phyloP scores from a whole-genome alignment of 2,888 invertebrate genomes.

The Pardosa pseudoannulata region DNA sequence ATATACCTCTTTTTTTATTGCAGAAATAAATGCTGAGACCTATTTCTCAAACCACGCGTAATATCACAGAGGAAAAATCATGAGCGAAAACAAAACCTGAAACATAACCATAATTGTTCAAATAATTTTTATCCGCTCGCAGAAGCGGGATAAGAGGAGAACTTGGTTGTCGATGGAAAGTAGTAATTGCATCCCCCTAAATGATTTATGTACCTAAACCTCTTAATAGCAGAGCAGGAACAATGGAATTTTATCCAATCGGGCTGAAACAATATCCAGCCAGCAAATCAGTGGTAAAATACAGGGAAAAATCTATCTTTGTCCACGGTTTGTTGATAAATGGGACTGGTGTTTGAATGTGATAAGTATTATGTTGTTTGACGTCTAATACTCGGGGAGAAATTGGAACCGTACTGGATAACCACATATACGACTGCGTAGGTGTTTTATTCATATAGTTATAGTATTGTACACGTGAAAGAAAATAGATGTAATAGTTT shows the following conservation, averaged over 20 bases:
- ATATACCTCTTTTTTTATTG: too few relatives aligned
- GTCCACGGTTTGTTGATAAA: neutral
- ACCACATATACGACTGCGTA: too few relatives aligned
- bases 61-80: neutral
- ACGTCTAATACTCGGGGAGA: neutral
- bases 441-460: too few relatives aligned
- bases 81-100: neutral
- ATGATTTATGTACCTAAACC: slow-evolving; percentile 13
- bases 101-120: neutral
- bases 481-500: too few relatives aligned
- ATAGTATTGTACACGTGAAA: too few relatives aligned
- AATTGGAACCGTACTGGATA: too few relatives aligned
- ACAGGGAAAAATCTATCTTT: neutral
- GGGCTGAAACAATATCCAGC: slow-evolving; percentile 10
- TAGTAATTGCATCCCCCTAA: slow-evolving; percentile 4
- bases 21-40: too few relatives aligned
- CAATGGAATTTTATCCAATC: slow-evolving; percentile 6
- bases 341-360: neutral
- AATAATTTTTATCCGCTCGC: neutral
- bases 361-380: neutral
- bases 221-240: slow-evolving; percentile 1
- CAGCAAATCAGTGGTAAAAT: neutral
- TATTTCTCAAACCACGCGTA: too few relatives aligned
- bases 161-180: neutral
- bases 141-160: neutral